Evolutionary conservation across 2,888 invertebrate genomes (phyloP), one percentile per base, ranked within the genome.

Genomic region (Cynaeus angustus): DNA sequence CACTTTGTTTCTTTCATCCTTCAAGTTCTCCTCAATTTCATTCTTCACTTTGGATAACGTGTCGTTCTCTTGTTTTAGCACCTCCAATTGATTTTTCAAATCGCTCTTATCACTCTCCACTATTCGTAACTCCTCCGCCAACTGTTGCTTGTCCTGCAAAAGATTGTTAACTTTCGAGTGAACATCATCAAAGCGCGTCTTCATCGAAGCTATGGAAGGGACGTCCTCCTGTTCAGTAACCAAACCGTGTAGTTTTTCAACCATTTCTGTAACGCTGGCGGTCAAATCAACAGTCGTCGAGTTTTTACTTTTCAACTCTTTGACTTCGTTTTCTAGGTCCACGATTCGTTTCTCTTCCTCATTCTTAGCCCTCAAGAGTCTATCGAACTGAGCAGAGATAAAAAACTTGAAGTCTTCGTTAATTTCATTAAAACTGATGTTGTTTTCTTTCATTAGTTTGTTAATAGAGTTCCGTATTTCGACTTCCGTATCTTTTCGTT

Each of bases 21-120:
- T 55, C 14, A 50, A 45, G 10, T 43, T 46, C 9, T 28, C 45
- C 45, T 56, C 53, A 8, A 50, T 48, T 33, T 52, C 13, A 6
- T 0, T 38, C 30, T 48, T 46, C 38, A 9, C 7, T 48, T 55
- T 38, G 13, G 6, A 8, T 14, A 62, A 8, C 33, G 61, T 67
- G 45, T 73, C 55, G n/a, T 76, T 68, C 71, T 77, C 70, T 10
- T 53, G 37, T 50, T 53, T 73, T 14, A 78, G 37, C 9, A 55
- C 52, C 14, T 74, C 66, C 6, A 78, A 33, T 52, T 74, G 65
- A 12, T 70, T 55, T 3, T 64, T 65, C 12, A 75, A 65, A 55
- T 78, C 74, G 0, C 58, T 16, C 30, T 75, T 74, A 13, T 76
- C 72, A 12, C 56, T 59, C 55, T 46, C 26, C 28, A 58, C 38